Base-by-base conservation (phyloP, 1,140 invertebrate species). In the Condylostylus longicornis region DNA sequence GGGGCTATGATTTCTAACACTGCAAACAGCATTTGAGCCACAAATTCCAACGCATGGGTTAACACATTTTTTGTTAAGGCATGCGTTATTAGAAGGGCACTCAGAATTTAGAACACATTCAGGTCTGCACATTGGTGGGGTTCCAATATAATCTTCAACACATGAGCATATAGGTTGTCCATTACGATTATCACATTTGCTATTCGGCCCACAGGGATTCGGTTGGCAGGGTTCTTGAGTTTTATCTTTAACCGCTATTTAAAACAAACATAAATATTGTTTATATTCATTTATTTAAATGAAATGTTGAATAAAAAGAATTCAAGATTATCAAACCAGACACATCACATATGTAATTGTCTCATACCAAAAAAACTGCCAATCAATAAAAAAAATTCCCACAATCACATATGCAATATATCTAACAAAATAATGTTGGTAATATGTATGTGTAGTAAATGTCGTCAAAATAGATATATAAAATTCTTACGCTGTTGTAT, bases 1-100 rank as follows among this genome's bases (percentile, higher is more conserved):
- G 0, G 83, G 81, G 53, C 78, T 80, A 47, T 88, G 84, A 41
- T 81, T 84, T 2, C 84, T 68, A 3, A 84, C 81, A 44, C 76
- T 69, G 45, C 84, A 89, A 31, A 79, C 68, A 2, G 84, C 81
- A 48, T 83, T 79, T 5, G 73, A 43, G n/a, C 82, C 56, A 37
- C 56, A 68, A 1, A 65, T 65, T 4, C 68, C 68, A 3, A 65
- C 63, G 45, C 68, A 71, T 4, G 72, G 70, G 55, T 75, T 69
- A 23, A 58, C 54, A 42, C 72, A 75, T 51, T 70, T 70, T 40
- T 69, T 67, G 43, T 69, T 65, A 9, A 65, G 44, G 45, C 70
- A 74, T 13, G 69, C 68, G 38, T 63, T 42, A 44, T 67, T 59
- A 12, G 65, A 49, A 8, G 65, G 51, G 47, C 71, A 74, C 48